Evolutionary conservation across 2,888 invertebrate species (phyloP).

Genomic region (Plebejus melissa): DNA sequence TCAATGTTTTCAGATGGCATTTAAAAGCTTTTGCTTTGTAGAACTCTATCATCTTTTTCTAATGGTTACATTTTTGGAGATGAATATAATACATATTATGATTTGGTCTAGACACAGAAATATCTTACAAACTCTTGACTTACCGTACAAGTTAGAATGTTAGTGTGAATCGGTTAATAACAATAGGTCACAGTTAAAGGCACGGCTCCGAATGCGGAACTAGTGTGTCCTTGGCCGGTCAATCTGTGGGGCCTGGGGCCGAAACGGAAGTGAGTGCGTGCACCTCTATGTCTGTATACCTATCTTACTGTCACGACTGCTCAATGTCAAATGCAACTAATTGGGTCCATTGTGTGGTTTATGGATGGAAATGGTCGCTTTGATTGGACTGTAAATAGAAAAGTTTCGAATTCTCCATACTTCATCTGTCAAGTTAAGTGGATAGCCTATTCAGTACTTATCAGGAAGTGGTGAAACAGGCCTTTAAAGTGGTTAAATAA

Average conservation of each 20-base stretch:
- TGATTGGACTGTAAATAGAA: not conserved
- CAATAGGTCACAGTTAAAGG: not conserved
- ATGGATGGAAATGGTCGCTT: not conserved
- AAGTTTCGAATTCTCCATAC: too few species aligned
- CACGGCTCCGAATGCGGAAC: conserved; percentile 3
- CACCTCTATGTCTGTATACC: not conserved
- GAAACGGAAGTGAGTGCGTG: conserved; percentile 13
- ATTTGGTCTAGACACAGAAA: too few species aligned
- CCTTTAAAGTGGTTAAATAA: too few species aligned
- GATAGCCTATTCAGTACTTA: too few species aligned
- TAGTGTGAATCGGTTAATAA: not conserved
- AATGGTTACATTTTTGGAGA: too few species aligned
- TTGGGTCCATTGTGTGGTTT: not conserved
- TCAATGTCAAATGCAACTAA: conserved; percentile 2
- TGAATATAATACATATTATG: too few species aligned
- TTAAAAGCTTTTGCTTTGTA: too few species aligned
- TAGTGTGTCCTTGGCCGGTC: not conserved
- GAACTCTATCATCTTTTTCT: too few species aligned
- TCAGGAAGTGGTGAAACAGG: too few species aligned
- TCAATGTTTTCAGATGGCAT: too few species aligned
- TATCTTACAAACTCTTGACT: too few species aligned
- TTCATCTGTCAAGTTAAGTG: too few species aligned
- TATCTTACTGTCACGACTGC: not conserved
- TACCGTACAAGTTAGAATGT: not conserved
- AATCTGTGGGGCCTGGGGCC: not conserved